A percentile compares a stretch with the other conserved stretches of the same genome.
phyloP scores from a whole-genome alignment of 2,113 vertebrate species.

The Paedocypris sp. region DNA sequence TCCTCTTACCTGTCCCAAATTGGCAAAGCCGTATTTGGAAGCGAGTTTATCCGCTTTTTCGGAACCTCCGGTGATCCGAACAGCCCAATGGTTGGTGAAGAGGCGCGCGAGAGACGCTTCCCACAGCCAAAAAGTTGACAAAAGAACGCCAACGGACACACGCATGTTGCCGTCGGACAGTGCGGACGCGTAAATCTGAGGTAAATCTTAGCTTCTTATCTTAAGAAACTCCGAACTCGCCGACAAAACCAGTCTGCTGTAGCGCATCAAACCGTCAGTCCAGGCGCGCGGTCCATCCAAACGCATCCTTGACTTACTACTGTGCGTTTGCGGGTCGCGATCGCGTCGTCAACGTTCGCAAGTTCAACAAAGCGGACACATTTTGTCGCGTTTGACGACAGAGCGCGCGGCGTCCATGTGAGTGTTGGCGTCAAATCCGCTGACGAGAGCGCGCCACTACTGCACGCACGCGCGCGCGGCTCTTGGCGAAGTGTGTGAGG shows the following conservation, averaged over 20 bases:
- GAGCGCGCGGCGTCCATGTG: background rate
- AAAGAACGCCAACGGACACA: conserved; percentile 26
- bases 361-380: background rate
- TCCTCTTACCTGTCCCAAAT: conserved; percentile 79
- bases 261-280: background rate
- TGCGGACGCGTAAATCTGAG: background rate
- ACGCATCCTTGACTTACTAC: background rate
- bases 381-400: background rate
- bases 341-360: background rate
- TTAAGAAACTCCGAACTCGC: background rate
- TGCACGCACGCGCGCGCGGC: background rate
- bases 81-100: conserved; percentile 85
- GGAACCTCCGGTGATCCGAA: conserved; percentile 64
- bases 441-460: background rate
- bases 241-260: background rate
- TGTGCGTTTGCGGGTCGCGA: background rate
- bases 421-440: background rate
- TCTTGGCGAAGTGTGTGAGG: background rate
- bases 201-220: background rate
- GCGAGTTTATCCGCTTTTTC: conserved; percentile 67
- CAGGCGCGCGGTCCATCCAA: background rate
- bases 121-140: conserved; percentile 23
- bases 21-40: conserved; percentile 71
- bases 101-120: conserved; percentile 47
- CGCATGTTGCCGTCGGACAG: conserved; percentile 32